Evolutionary conservation across 2,888 invertebrate species (phyloP).

Genomic region (Nymphalis urticae): DNA sequence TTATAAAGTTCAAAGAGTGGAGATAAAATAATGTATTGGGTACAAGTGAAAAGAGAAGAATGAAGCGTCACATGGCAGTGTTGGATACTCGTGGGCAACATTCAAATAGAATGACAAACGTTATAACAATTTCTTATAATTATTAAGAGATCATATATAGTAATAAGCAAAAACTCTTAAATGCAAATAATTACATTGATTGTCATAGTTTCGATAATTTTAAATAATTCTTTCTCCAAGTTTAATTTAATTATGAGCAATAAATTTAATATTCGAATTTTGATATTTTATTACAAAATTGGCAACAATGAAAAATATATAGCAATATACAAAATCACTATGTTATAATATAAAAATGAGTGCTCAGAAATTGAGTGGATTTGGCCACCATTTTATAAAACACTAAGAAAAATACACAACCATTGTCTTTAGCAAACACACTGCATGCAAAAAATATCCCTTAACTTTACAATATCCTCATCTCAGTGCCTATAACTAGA

Average conservation of each 20-base stretch:
- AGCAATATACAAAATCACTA: slow-evolving; percentile 51
- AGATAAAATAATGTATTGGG: slow-evolving; percentile 17
- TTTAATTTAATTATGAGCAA: slow-evolving; percentile 44
- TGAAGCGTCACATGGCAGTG: slow-evolving; percentile 41
- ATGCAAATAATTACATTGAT: slow-evolving; percentile 23
- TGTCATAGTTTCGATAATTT: slow-evolving; percentile 22
- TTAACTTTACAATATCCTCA: slow-evolving; percentile 2
- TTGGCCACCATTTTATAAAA: slow-evolving; percentile 41
- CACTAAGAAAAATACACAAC: slow-evolving; percentile 41
- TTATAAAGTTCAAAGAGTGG: slow-evolving; percentile 26
- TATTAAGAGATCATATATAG: slow-evolving; percentile 37
- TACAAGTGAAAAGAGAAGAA: slow-evolving; percentile 2
- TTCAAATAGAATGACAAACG: slow-evolving; percentile 29
- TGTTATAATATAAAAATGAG: slow-evolving; percentile 26
- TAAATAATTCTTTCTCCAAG: slow-evolving; percentile 24
- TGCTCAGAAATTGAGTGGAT: slow-evolving; percentile 21
- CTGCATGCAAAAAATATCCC: slow-evolving; percentile 29
- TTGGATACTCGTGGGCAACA: slow-evolving; percentile 17
- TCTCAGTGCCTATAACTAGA: slow-evolving; percentile 7
- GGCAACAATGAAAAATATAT: slow-evolving; percentile 72
- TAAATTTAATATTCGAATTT: slow-evolving; percentile 39
- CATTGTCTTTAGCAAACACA: slow-evolving; percentile 32
- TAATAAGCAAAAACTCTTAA: slow-evolving; percentile 32
- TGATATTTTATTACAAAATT: slow-evolving; percentile 51
- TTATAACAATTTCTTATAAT: slow-evolving; percentile 34